Evolutionary conservation across 2,113 vertebrate species (phyloP), one percentile per base, ranked within the genome.

Genomic region (Telmatochromis sp.): DNA sequence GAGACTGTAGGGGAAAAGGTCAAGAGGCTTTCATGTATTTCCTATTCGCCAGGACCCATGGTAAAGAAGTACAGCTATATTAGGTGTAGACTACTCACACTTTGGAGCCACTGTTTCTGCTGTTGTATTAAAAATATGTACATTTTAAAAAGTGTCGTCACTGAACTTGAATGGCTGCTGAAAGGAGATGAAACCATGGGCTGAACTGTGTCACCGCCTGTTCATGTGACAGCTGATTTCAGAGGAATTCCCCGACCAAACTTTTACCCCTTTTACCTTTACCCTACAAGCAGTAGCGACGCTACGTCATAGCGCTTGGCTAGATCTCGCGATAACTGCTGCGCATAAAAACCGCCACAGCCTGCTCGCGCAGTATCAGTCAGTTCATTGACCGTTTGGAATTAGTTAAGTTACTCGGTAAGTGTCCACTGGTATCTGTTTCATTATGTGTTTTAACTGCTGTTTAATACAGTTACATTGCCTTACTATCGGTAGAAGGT

Each of bases 321-420:
- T 2, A 87, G 13, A 23, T 93, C 91, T 95, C 95, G 95, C 94
- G 95, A 95, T 90, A 93, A n/a, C 23, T 45, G 1, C 1, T 3
- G 23, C 2, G 3, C 21, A 95, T 95, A 96, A 94, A 91, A 90
- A 17, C 15, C 35, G 80, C 79, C 3, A 57, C 53, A 4, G 31
- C 6, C 5, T 7, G 8, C 1, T 14, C 26, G 0, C 0, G 2
- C 0, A 12, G 1, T 6, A 4, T 31, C 91, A 47, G n/a, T 68
- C 49, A 14, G 19, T 0, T 86, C 81, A 4, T 8, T 57, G 4
- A 65, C 10, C 15, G 3, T 1, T 13, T 2, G 5, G 33, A 9
- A 17, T 0, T 0, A 2, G 9, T 6, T 0, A 0, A 11, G 11
- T 12, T 14, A 6, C 2, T 9, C 37, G 88, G 91, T 94, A 55